Conservation (phyloP, 1,140 invertebrate species). For the Artemia franciscana region DNA sequence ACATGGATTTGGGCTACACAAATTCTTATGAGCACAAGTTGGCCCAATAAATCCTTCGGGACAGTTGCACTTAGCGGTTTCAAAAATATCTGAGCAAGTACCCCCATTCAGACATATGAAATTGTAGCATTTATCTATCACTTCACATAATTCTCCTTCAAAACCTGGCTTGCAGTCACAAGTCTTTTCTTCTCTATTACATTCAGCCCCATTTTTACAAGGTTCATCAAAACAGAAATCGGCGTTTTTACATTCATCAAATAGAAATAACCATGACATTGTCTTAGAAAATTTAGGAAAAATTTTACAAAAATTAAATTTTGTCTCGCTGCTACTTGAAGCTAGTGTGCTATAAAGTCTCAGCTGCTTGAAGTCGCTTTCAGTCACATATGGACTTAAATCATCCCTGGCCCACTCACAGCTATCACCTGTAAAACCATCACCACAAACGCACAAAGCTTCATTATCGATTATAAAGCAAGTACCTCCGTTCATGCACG, state of each 20-base stretch:
- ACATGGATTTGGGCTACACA: not conserved
- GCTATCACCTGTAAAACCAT: not conserved
- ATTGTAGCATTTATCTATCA: slow-evolving; percentile 14
- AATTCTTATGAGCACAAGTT: slow-evolving; percentile 17
- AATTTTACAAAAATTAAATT: too few species aligned
- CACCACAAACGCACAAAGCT: not conserved
- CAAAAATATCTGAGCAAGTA: slow-evolving; percentile 19
- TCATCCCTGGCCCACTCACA: too few species aligned
- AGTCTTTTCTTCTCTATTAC: slow-evolving; percentile 12
- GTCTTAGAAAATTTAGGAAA: too few species aligned
- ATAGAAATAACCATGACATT: too few species aligned
- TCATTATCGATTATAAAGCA: not conserved
- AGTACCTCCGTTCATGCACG: not conserved
- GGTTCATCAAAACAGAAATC: not conserved
- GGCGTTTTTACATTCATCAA: too few species aligned
- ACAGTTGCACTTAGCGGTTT: slow-evolving; percentile 20
- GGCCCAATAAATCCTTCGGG: slow-evolving; percentile 19
- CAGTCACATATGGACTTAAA: too few species aligned
- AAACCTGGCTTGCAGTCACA: slow-evolving; percentile 14
- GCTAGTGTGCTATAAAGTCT: too few species aligned
- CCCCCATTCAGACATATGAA: slow-evolving; percentile 21
- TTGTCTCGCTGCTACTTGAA: too few species aligned
- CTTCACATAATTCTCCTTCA: slow-evolving; percentile 14
- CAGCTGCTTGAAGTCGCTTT: too few species aligned
- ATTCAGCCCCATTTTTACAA: not conserved